Conservation (phyloP, 2,113 vertebrate species). For the Maylandia zebra region DNA sequence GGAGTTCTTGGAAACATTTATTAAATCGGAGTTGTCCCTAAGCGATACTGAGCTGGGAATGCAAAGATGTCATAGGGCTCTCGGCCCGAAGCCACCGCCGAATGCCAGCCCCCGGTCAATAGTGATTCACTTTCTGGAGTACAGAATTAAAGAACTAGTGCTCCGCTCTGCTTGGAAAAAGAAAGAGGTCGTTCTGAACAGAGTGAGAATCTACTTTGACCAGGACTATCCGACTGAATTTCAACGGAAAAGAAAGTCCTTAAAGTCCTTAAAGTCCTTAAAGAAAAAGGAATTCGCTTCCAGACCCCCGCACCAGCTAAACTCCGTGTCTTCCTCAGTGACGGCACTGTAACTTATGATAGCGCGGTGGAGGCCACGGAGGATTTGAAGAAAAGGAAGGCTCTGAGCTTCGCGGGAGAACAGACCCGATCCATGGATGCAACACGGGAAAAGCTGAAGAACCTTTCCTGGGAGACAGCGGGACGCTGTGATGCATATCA, state of each 20-base stretch:
- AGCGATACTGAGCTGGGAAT: background rate
- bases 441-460: too few species aligned
- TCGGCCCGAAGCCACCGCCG: rapidly evolving
- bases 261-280: too few species aligned
- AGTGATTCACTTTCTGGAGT: background rate
- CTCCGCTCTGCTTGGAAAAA: background rate
- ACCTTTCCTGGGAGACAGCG: too few species aligned
- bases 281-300: background rate
- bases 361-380: rapidly evolving
- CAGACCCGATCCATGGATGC: rapidly evolving
- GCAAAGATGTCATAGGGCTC: background rate
- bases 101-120: background rate
- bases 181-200: rapidly evolving
- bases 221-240: background rate
- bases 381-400: background rate
- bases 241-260: rapidly evolving
- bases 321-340: background rate
- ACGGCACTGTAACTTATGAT: rapidly evolving
- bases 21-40: rapidly evolving
- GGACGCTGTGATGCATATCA: too few species aligned
- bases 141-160: background rate
- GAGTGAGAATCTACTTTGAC: background rate
- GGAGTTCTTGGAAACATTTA: background rate
- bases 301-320: background rate
- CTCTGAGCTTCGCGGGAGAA: background rate